Evolutionary conservation across 1,140 invertebrate species (phyloP), one percentile per base, ranked within the genome.

Genomic region (Glossosoma conforme): DNA sequence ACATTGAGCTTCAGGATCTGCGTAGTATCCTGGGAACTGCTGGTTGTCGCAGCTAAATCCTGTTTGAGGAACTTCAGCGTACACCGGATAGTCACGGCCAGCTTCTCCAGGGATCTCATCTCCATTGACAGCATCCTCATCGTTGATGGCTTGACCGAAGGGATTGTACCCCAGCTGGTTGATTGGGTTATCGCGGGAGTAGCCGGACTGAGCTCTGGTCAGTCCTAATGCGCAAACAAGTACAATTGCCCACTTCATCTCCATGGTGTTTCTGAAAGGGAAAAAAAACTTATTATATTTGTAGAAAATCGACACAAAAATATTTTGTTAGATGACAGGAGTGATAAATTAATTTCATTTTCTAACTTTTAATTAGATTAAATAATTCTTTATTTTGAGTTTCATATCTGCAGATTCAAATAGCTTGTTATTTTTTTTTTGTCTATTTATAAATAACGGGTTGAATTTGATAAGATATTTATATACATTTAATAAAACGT

Each of bases 31-130:
- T 9, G 73, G 70, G 30, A 60, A 69, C 50, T 61, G 59, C 44
- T 76, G 72, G 15, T 67, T 48, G 9, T 70, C 61, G 55, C 77
- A 80, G 38, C 68, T 70, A 57, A 83, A 83, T 44, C 74, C 64
- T 10, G 80, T 82, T 55, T 76, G 62, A 10, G 79, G 78, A 37
- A 82, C 69, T 54, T 75, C 72, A 17, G 74, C 62, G 46, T 72
- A 78, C 32, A 79, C 77, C 9, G 81, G 81, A 61, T 83, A 83
- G 61, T 83, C 80, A 13, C 56, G 63, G 33, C 75, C 80, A 44
- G 79, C 40, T 45, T 57, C 55, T 37, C 55, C 55, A 36, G 55
- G 55, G 15, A 57, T 57, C 40, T 57, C 55, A 14, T 33, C 55
- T 2, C 54, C 54, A 18, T 25, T 25, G 3, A 21, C 13, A 3